These are phyloP conservation scores for Elysia chlorotica DNA, from an alignment of 1,140 invertebrate species.

Conservation along the genomic window DNA sequence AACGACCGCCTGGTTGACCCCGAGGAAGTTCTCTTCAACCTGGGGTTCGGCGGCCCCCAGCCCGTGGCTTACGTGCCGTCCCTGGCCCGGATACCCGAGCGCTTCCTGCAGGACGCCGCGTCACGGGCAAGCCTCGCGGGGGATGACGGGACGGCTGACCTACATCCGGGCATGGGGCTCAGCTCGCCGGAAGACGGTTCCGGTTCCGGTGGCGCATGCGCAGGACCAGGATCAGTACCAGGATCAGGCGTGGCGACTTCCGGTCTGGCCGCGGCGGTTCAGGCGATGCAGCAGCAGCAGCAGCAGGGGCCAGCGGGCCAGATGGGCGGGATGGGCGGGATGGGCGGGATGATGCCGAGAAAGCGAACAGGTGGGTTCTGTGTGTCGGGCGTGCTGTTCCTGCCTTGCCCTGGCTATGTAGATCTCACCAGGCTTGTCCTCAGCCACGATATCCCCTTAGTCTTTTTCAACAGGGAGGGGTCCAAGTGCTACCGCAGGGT, in stretches of 20 bases:
- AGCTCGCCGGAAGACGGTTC: background rate
- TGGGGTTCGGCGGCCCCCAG: constrained; percentile 31
- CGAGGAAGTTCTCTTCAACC: constrained; percentile 30
- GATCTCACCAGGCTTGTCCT: constrained; percentile 6
- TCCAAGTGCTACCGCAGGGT: constrained; percentile 9
- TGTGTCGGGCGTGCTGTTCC: background rate
- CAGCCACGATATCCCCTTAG: background rate
- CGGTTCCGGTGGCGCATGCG: background rate
- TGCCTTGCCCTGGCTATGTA: background rate
- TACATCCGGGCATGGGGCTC: background rate
- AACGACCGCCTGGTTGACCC: constrained; percentile 33
- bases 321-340: background rate
- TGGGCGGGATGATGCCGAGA: background rate
- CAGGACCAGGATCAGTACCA: constrained; percentile 1
- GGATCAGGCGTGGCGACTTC: too few species aligned
- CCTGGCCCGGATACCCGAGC: constrained; percentile 29
- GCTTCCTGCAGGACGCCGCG: constrained; percentile 35
- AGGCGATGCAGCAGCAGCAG: background rate
- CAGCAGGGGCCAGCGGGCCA: too few species aligned
- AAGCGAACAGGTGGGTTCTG: constrained; percentile 11
- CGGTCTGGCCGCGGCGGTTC: background rate
- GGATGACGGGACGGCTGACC: too few species aligned
- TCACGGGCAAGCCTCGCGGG: too few species aligned
- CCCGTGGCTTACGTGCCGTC: background rate
- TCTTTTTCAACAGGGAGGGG: constrained; percentile 9